phyloP scores from a whole-genome alignment of 2,797 vertebrate genomes.

The Pantherophis alleghaniensis region DNA sequence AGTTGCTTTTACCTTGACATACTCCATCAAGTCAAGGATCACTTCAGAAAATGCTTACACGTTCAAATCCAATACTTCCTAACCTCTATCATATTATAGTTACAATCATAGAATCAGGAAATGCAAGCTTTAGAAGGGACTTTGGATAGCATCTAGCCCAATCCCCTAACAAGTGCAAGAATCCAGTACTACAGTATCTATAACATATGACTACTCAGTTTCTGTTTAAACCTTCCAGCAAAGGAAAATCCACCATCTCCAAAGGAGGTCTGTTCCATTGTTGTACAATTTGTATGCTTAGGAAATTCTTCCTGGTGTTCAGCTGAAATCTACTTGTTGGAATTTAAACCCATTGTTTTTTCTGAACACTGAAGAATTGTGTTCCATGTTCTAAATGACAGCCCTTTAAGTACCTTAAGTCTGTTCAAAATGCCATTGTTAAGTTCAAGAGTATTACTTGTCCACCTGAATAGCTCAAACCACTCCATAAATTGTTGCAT shows the following conservation, averaged over 20 bases:
- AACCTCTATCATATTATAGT: neutral
- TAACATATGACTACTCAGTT: neutral
- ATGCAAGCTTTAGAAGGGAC: neutral
- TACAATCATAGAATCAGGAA: neutral
- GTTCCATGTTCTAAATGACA: neutral
- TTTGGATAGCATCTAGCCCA: neutral
- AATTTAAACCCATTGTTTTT: neutral
- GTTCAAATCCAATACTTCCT: neutral
- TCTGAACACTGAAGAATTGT: neutral
- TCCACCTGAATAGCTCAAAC: fast-evolving
- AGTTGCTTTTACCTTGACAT: too few relatives aligned
- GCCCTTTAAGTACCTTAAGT: neutral
- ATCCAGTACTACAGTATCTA: neutral
- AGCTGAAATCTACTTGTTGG: neutral
- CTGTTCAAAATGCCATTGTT: neutral
- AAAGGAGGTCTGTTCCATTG: neutral
- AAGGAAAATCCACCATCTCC: neutral
- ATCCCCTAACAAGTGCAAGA: neutral
- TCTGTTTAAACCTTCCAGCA: neutral
- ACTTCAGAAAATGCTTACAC: neutral
- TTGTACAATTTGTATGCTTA: neutral
- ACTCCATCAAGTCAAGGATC: neutral
- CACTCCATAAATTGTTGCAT: neutral
- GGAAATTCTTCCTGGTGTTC: neutral
- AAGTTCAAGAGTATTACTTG: neutral